A percentile compares a stretch with the other conserved stretches of the same genome.
Conservation (phyloP, 1,140 invertebrate species). For the Galleria mellonella region DNA sequence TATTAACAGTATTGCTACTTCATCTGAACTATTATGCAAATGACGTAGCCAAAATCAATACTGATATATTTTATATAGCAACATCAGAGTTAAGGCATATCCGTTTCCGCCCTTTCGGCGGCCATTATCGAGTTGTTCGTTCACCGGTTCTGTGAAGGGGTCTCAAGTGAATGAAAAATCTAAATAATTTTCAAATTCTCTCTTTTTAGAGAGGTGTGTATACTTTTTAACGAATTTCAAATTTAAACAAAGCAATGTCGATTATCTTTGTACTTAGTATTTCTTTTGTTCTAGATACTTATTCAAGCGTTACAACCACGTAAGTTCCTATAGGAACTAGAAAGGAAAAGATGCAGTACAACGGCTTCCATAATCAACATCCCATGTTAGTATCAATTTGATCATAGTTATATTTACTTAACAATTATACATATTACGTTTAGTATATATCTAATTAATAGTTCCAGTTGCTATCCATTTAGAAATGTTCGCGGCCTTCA, state of each 20-base stretch:
- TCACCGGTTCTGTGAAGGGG: constrained; percentile 72
- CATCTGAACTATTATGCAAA: not conserved
- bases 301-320: constrained; percentile 56
- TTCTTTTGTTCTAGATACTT: constrained; percentile 55
- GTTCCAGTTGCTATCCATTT: constrained; percentile 6
- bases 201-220: constrained; percentile 67
- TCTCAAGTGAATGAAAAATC: constrained; percentile 58
- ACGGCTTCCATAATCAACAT: constrained; percentile 71
- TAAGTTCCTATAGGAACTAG: constrained; percentile 29
- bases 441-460: too few species aligned
- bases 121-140: constrained; percentile 77
- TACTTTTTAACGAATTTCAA: constrained; percentile 1
- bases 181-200: constrained; percentile 60
- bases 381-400: constrained; percentile 63
- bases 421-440: too few species aligned
- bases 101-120: constrained; percentile 38
- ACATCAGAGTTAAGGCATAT: constrained; percentile 8
- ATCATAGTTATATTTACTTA: too few species aligned
- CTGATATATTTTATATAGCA: constrained; percentile 7
- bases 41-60: constrained; percentile 7
- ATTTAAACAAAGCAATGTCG: not conserved
- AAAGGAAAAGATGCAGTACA: constrained; percentile 68
- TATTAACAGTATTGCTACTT: too few species aligned
- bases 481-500: constrained; percentile 8
- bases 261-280: not conserved